phyloP scores from a whole-genome alignment of 2,797 vertebrate species.

The Hoplostethus mediterraneus region DNA sequence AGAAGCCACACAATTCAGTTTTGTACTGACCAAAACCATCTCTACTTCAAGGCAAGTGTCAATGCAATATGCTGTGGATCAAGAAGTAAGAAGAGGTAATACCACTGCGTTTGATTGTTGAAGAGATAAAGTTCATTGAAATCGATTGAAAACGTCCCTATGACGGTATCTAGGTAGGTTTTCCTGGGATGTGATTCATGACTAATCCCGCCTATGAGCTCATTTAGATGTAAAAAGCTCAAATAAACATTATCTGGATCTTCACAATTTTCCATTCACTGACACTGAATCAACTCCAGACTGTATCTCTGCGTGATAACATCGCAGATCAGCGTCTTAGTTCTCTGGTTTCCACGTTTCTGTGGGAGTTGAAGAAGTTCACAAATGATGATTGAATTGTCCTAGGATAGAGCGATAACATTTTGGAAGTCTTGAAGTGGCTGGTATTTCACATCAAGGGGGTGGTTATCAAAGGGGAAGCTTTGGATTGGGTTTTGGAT shows the following conservation, averaged over 20 bases:
- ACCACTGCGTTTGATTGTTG: not conserved
- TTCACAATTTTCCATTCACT: slow-evolving; percentile 3
- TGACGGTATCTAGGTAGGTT: not conserved
- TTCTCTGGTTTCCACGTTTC: not conserved
- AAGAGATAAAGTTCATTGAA: not conserved
- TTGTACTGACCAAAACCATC: not conserved
- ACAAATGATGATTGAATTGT: slow-evolving; percentile 12
- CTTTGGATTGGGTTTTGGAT: not conserved
- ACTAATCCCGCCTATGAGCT: not conserved
- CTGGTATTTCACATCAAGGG: not conserved
- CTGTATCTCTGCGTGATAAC: slow-evolving; percentile 4
- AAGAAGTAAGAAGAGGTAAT: not conserved
- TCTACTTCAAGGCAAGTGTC: not conserved
- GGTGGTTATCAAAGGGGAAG: not conserved
- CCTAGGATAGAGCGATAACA: not conserved
- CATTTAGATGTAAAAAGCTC: slow-evolving; percentile 21
- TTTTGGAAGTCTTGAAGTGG: not conserved
- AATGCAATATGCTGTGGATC: not conserved
- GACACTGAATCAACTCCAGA: not conserved
- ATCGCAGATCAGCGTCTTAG: slow-evolving; percentile 2
- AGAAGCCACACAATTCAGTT: not conserved
- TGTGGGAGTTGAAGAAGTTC: slow-evolving; percentile 2
- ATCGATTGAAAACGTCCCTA: not conserved
- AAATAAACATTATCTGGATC: slow-evolving; percentile 1
- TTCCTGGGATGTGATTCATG: not conserved